phyloP scores from a whole-genome alignment of 2,113 vertebrate species.

The Okapia johnstoni region DNA sequence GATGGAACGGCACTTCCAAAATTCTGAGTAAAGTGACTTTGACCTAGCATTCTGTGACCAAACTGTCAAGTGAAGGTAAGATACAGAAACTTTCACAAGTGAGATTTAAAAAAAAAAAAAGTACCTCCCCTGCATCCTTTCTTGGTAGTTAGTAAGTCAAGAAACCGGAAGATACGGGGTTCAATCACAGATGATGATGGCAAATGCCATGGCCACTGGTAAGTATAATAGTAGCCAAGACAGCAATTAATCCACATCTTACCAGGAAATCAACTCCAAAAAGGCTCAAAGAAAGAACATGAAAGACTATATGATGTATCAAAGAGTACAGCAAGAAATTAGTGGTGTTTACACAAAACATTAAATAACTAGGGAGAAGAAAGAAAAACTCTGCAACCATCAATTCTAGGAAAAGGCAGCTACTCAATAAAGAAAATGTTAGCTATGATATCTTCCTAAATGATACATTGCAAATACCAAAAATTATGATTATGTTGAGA shows the following conservation, averaged over 20 bases:
- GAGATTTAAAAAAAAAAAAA: neutral
- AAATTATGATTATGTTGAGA: neutral
- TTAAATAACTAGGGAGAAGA: neutral
- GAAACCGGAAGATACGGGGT: neutral
- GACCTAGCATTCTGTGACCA: neutral
- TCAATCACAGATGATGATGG: neutral
- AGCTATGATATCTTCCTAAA: neutral
- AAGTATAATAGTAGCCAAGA: neutral
- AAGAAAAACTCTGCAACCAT: neutral
- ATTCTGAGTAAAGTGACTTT: neutral
- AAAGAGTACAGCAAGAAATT: neutral
- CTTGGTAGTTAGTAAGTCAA: neutral
- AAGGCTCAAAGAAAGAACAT: neutral
- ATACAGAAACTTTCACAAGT: neutral
- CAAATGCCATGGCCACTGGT: neutral
- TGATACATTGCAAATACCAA: neutral
- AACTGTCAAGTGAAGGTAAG: neutral
- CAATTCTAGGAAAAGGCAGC: neutral
- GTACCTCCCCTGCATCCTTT: neutral
- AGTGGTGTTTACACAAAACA: neutral
- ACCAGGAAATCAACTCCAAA: neutral
- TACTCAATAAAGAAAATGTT: slow-evolving; percentile 20
- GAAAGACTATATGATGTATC: neutral
- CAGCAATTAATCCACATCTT: neutral
- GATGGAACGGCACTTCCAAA: neutral